Base-by-base conservation (phyloP, 1,140 invertebrate genomes). In the Danaus plexippus region DNA sequence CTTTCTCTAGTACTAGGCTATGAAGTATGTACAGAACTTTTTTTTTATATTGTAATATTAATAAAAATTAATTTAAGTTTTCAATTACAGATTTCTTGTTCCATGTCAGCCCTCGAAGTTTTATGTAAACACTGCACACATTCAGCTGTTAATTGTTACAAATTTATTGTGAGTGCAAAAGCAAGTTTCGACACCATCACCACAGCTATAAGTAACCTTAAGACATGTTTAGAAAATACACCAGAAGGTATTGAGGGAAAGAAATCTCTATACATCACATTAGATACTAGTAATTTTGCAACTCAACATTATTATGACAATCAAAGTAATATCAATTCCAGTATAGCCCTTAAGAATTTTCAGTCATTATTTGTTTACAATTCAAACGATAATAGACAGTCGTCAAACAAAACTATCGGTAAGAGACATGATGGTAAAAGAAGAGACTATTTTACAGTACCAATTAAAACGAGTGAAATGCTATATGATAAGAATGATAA, bases 401-500 rank as follows among this genome's bases (percentile, higher is more conserved):
- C 7, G 22, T 32, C 56, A 65, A 22, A 41, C 42, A 59, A 42
- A 46, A 11, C 13, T 43, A 43, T 52, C 58, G 57, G 43, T 60
- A 60, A n/a, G 22, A 43, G 22, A 47, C 1, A 22, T 55, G 64
- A n/a, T 41, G 59, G n/a, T 60, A 66, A 54, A 59, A 68, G 60
- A 58, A 54, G 49, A 50, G 8, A 55, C 4, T 59, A 63, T 47
- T 60, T 44, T 9, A 52, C 55, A 13, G 42, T 69, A 22, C 50
- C 61, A n/a, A 69, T 77, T 45, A 62, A 66, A 55, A 75, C 69
- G 9, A 68, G 52, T 52, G 69, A 75, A n/a, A 82, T 80, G 70
- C 43, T 78, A 1, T 64, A 65, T 52, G 66, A 80, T 60, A 66
- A 69, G 62, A 69, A 67, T 52, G 66, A 80, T 43, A 55, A 10